phyloP scores from a whole-genome alignment of 2,113 vertebrate genomes.

The Coptodon rendalli region DNA sequence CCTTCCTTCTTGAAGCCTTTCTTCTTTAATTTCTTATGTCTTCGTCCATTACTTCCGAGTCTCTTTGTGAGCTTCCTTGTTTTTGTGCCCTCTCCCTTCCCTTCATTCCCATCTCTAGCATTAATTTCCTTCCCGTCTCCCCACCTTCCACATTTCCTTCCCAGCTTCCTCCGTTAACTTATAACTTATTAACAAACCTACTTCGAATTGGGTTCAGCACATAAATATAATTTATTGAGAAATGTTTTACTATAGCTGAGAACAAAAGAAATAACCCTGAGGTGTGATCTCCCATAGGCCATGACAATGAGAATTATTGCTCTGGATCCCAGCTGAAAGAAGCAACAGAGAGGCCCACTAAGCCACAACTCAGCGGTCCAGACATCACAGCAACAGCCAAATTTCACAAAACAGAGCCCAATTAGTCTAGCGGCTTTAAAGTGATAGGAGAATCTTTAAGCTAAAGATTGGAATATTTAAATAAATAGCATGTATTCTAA shows the following conservation, averaged over 20 bases:
- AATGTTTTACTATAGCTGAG: neutral
- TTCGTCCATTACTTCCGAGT: accelerated
- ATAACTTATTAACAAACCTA: neutral
- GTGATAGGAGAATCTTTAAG: neutral
- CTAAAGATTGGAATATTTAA: neutral
- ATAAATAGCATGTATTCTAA: neutral
- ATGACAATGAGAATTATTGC: neutral
- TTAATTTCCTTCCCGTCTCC: neutral
- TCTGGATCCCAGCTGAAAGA: neutral
- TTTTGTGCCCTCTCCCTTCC: neutral
- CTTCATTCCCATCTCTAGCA: neutral
- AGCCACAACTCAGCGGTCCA: neutral
- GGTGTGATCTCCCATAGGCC: neutral
- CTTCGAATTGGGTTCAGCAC: neutral
- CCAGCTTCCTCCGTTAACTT: neutral
- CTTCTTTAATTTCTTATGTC: neutral
- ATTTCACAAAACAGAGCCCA: neutral
- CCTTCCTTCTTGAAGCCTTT: neutral
- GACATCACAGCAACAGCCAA: neutral
- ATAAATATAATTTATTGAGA: neutral
- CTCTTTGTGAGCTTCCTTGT: neutral
- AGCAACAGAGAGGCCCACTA: neutral
- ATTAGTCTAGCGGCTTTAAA: neutral
- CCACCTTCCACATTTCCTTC: neutral
- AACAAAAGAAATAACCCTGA: neutral